Conservation (phyloP, 2,113 vertebrate genomes). For the Ascaphus truei region DNA sequence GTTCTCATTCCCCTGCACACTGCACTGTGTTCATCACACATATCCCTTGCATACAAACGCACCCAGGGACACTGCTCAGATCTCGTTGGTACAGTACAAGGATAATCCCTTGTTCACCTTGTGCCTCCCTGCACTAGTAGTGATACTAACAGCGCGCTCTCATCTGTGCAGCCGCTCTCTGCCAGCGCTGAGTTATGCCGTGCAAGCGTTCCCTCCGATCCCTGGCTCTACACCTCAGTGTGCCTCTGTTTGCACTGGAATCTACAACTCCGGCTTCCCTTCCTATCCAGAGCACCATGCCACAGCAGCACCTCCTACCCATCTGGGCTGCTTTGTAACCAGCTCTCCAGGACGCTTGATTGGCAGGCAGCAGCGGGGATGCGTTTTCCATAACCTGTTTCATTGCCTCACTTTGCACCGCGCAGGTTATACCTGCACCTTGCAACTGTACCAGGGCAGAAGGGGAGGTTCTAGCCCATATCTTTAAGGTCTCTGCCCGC, state of each 20-base stretch:
- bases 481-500: background rate
- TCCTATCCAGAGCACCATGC: background rate
- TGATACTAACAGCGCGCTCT: background rate
- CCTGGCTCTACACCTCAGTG: slow-evolving; percentile 19
- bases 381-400: background rate
- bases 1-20: background rate
- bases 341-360: background rate
- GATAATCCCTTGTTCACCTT: background rate
- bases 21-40: background rate
- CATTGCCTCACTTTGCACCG: background rate
- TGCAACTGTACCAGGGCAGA: too few relatives aligned
- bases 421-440: too few relatives aligned
- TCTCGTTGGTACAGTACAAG: background rate
- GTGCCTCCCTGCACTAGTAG: background rate
- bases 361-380: background rate
- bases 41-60: background rate
- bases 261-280: background rate
- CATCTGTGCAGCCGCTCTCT: slow-evolving; percentile 5
- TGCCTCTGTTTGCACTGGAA: background rate
- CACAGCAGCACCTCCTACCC: background rate
- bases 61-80: too few relatives aligned
- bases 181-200: background rate
- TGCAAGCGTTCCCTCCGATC: background rate
- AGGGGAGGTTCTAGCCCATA: background rate
- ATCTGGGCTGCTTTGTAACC: background rate